Conservation (phyloP, 2,113 vertebrate genomes). For the Elachura formosa region DNA sequence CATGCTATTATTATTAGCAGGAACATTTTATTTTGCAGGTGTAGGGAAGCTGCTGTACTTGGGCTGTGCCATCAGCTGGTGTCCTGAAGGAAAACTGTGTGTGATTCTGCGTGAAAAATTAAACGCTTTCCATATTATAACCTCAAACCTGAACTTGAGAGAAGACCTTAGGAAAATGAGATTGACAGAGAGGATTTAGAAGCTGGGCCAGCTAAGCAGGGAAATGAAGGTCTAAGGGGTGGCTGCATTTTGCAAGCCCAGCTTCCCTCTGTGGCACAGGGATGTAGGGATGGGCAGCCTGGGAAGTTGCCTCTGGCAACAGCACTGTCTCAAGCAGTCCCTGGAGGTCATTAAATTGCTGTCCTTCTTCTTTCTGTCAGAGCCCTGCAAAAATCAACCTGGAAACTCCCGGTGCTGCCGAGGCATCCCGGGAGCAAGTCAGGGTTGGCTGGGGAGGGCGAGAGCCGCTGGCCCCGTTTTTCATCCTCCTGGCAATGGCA, state of each 20-base stretch:
- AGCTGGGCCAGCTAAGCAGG: background rate
- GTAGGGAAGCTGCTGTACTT: background rate
- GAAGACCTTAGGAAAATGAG: background rate
- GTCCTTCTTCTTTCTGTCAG: background rate
- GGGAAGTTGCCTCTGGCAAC: background rate
- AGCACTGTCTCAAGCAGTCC: background rate
- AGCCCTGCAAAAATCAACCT: background rate
- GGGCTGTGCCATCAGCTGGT: background rate
- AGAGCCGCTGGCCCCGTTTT: accelerated
- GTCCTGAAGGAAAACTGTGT: background rate
- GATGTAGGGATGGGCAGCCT: background rate
- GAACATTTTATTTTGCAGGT: background rate
- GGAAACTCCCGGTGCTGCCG: background rate
- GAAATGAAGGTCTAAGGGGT: background rate
- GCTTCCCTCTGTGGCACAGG: background rate
- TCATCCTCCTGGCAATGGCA: background rate
- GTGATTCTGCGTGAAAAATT: background rate
- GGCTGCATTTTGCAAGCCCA: background rate
- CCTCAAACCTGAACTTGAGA: background rate
- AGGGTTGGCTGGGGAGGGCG: background rate
- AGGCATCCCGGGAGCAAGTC: background rate
- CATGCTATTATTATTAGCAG: background rate
- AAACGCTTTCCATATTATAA: accelerated
- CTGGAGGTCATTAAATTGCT: background rate
- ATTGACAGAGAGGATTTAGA: background rate